Percentiles rank a stretch among this genome's conserved stretches.
Evolutionary conservation across 2,797 vertebrate species (phyloP).

Genomic region (Syngnathus rostellatus): DNA sequence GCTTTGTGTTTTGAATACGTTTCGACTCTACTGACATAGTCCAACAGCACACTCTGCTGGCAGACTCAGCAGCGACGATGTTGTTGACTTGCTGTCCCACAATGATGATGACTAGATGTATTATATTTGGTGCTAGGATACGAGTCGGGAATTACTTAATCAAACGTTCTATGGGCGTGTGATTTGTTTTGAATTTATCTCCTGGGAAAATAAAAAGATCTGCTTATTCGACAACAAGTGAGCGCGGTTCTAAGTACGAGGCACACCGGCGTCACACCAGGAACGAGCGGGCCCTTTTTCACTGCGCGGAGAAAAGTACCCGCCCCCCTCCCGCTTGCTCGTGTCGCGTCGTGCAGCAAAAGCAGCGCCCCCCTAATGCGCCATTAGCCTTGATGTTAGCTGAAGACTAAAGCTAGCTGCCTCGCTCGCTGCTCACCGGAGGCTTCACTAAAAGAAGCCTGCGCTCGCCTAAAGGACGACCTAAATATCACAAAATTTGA

Average conservation of each 20-base stretch:
- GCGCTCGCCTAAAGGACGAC: conserved; percentile 44
- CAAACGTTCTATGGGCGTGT: background rate
- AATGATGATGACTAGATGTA: background rate
- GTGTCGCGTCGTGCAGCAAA: background rate
- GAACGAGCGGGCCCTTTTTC: no score
- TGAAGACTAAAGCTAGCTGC: conserved; percentile 22
- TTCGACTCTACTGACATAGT: background rate
- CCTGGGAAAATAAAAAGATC: background rate
- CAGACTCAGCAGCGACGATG: background rate
- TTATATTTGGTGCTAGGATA: background rate
- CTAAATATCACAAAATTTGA: conserved; percentile 44
- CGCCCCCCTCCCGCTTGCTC: conserved; percentile 8
- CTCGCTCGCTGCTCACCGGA: conserved; percentile 34
- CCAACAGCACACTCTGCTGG: conserved; percentile 6
- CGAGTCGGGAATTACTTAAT: background rate
- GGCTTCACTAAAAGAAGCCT: conserved; percentile 12
- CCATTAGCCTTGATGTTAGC: conserved; percentile 36
- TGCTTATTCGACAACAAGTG: background rate
- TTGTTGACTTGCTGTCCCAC: background rate
- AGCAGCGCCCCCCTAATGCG: conserved; percentile 26
- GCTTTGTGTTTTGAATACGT: background rate
- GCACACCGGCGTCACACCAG: background rate
- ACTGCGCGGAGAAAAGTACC: background rate
- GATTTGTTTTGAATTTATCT: background rate
- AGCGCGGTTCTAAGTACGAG: rapidly evolving